Evolutionary conservation across 2,888 invertebrate species (phyloP), one percentile per base, ranked within the genome.

Genomic region (Capitulum mitella): DNA sequence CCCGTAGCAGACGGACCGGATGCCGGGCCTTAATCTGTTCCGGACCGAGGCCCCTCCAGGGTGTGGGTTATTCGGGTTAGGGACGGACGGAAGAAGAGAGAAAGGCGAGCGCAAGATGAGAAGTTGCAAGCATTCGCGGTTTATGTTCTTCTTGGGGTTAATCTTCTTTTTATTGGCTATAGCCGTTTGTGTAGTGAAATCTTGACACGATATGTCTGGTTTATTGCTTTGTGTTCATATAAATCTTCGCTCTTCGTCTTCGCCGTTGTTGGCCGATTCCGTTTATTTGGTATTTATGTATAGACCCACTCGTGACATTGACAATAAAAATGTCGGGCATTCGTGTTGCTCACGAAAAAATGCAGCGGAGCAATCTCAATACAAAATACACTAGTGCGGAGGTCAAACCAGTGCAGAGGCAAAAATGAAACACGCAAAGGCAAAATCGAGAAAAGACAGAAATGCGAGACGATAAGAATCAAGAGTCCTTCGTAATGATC

Each of bases 401-500:
- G 70, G 37, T 70, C 70, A 70, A 70, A 70, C 70, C 70, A 70
- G 70, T 37, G 6, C 3, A 70, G 34, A 70, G 29, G 19, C 3
- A 37, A 58, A 6, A 58, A 70, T 8, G 34, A 37, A 70, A 26
- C 14, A 19, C 37, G 22, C 6, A 70, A 22, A 22, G 22, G 10
- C n/a, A 61, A 61, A 37, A 37, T 26, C 10, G 32, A 70, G 22
- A 37, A 34, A 5, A 34, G 70, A 70, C 32, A 70, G 37, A 70
- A 8, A 37, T 70, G 8, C 32, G 2, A 70, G 14, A 32, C 3
- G 16, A 32, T 12, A 32, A 32, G 32, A 61, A 61, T 61, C 70
- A 51, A 51, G 70, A 70, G 70, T 37, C 70, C 34, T 70, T 61
- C 61, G 54, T 6, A 26, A n/a, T n/a, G n/a, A n/a, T n/a, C n/a